Percentiles rank a stretch among this genome's conserved stretches.
These are phyloP conservation scores for Myripristis jacobus DNA, from an alignment of 2,797 vertebrate species.

Conservation along the genomic window DNA sequence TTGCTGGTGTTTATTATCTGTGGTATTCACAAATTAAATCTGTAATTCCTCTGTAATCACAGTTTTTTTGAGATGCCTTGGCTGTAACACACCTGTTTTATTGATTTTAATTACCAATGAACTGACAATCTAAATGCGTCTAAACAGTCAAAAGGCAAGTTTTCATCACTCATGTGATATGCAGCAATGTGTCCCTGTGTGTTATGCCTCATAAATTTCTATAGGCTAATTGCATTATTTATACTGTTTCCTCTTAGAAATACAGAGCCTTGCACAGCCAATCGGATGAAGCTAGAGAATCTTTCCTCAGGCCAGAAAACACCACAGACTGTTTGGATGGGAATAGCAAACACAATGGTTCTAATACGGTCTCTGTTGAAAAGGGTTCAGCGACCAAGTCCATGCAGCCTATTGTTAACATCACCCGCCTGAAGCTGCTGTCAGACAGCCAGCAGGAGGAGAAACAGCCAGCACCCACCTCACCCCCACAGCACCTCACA, in stretches of 20 bases:
- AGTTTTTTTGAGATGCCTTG: background rate
- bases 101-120: background rate
- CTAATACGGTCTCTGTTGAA: constrained; percentile 11
- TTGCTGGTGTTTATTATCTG: background rate
- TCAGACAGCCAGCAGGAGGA: constrained; percentile 39
- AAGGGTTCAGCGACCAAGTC: constrained; percentile 7
- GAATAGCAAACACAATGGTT: background rate
- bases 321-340: constrained; percentile 41
- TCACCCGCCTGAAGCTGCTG: constrained; percentile 24
- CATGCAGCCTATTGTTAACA: constrained; percentile 33
- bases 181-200: background rate
- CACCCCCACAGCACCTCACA: constrained; percentile 31
- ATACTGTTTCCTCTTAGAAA: constrained; percentile 64
- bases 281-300: constrained; percentile 54
- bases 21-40: background rate
- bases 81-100: background rate
- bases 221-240: background rate
- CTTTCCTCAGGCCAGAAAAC: constrained; percentile 36
- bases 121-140: background rate
- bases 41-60: background rate
- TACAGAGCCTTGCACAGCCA: constrained; percentile 65
- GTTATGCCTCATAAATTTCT: constrained; percentile 1
- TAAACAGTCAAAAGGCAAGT: background rate
- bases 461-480: constrained; percentile 18
- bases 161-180: background rate